These are phyloP conservation scores for Microplitis demolitor DNA, from an alignment of 1,140 invertebrate species.

Conservation along the genomic window DNA sequence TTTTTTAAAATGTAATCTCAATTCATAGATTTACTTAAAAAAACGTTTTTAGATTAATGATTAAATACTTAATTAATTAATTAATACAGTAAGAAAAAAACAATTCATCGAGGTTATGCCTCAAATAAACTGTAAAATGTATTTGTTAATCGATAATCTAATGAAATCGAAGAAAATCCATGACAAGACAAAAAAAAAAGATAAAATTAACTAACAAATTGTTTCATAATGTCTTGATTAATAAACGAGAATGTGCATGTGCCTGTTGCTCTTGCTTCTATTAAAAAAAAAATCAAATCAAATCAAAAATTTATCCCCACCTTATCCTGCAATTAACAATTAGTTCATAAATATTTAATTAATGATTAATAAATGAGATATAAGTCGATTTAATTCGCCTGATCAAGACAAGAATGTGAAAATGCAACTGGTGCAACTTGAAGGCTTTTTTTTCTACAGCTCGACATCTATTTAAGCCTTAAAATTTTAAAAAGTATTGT, in stretches of 20 bases:
- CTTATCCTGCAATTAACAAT: neutral
- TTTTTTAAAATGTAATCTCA: neutral
- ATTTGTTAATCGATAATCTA: slow-evolving; percentile 27
- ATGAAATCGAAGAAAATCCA: neutral
- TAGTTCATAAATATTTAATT: no score
- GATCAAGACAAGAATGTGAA: no score
- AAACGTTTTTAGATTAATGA: slow-evolving; percentile 4
- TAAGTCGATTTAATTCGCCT: no score
- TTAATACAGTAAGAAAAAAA: slow-evolving; percentile 10
- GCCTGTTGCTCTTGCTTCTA: slow-evolving; percentile 58
- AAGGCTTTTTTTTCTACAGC: no score
- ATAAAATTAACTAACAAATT: slow-evolving; percentile 46
- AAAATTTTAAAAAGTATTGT: no score
- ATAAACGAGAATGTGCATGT: slow-evolving; percentile 64
- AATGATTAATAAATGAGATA: no score
- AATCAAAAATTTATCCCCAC: neutral
- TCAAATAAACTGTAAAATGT: slow-evolving; percentile 21
- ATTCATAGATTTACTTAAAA: neutral
- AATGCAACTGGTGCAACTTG: no score
- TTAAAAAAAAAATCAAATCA: slow-evolving; percentile 14
- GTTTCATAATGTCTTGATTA: slow-evolving; percentile 61
- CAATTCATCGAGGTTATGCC: slow-evolving; percentile 24
- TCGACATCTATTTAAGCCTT: no score
- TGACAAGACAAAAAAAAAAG: slow-evolving; percentile 29
- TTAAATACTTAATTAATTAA: slow-evolving; percentile 24